Conservation (phyloP, 2,888 invertebrate species). For the Trypoxylon attenuatum region DNA sequence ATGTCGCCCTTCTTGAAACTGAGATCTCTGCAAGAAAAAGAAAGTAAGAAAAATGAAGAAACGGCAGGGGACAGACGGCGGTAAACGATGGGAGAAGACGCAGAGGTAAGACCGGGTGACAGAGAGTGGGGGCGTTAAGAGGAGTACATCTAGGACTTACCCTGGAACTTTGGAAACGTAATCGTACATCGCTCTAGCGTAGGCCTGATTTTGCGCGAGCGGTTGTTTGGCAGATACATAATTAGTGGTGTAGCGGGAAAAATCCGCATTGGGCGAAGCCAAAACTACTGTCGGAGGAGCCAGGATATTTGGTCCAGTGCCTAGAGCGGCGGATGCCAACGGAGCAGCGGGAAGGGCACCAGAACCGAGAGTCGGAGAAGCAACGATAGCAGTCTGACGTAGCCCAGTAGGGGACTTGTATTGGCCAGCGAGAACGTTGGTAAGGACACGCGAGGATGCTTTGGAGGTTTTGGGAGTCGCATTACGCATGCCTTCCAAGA, state of each 20-base stretch:
- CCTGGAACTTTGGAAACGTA: slow-evolving; percentile 89
- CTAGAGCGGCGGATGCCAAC: too few relatives aligned
- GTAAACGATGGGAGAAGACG: too few relatives aligned
- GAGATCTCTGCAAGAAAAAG: slow-evolving; percentile 87
- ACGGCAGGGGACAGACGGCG: too few relatives aligned
- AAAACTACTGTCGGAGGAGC: slow-evolving; percentile 49
- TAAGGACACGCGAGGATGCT: slow-evolving; percentile 55
- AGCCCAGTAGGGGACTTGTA: slow-evolving; percentile 64
- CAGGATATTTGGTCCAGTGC: slow-evolving; percentile 2
- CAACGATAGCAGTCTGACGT: slow-evolving; percentile 63
- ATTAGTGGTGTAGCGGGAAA: slow-evolving; percentile 64
- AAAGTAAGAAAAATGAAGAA: too few relatives aligned
- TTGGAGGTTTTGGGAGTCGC: slow-evolving; percentile 77
- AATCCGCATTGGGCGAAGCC: slow-evolving; percentile 55
- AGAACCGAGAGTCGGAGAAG: too few relatives aligned
- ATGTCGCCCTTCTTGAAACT: slow-evolving; percentile 91
- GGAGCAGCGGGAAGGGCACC: neutral
- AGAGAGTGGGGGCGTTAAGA: too few relatives aligned
- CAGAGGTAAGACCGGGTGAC: too few relatives aligned
- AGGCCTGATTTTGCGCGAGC: slow-evolving; percentile 80
- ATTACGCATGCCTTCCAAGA: slow-evolving; percentile 92
- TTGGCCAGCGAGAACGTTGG: slow-evolving; percentile 59
- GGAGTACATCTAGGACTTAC: too few relatives aligned
- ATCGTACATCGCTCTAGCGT: slow-evolving; percentile 92
- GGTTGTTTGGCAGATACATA: slow-evolving; percentile 68